These are phyloP conservation scores for Abrostola tripartita DNA, from an alignment of 2,888 invertebrate genomes.

Conservation along the genomic window DNA sequence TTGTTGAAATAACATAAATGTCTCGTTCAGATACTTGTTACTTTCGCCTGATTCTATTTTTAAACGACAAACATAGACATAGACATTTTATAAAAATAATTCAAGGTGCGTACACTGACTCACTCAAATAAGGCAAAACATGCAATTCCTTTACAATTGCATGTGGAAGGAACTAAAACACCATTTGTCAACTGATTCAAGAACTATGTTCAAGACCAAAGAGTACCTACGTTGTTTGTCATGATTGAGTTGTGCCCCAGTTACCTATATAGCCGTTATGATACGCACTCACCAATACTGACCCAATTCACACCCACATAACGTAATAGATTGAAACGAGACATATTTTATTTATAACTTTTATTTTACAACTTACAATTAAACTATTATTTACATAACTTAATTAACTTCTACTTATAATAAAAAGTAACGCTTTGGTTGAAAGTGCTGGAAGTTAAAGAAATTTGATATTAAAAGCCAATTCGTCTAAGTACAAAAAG, in stretches of 20 bases:
- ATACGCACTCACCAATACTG: conserved; percentile 42
- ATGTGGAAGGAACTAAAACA: conserved; percentile 35
- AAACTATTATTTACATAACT: conserved; percentile 47
- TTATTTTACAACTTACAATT: conserved; percentile 51
- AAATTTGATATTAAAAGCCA: conserved; percentile 42
- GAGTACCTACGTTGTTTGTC: conserved; percentile 11
- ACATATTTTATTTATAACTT: conserved; percentile 21
- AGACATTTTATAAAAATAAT: conserved; percentile 11
- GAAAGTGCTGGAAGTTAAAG: conserved; percentile 52
- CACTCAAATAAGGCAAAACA: conserved; percentile 22
- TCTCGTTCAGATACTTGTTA: conserved; percentile 21
- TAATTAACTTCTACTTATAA: conserved; percentile 25
- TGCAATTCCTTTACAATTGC: conserved; percentile 33
- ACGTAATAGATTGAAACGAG: conserved; percentile 39
- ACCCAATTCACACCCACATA: conserved; percentile 44
- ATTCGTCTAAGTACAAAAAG: conserved; percentile 79
- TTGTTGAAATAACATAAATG: neutral
- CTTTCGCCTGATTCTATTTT: conserved; percentile 21
- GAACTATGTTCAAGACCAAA: conserved; percentile 12
- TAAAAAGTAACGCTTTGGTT: conserved; percentile 49
- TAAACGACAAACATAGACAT: conserved; percentile 9
- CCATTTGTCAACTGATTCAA: conserved; percentile 29
- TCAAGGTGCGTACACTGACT: conserved; percentile 10
- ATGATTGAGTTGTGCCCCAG: conserved; percentile 53
- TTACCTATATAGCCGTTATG: conserved; percentile 34